phyloP scores from a whole-genome alignment of 2,797 vertebrate genomes.

The Antrozous pallidus region DNA sequence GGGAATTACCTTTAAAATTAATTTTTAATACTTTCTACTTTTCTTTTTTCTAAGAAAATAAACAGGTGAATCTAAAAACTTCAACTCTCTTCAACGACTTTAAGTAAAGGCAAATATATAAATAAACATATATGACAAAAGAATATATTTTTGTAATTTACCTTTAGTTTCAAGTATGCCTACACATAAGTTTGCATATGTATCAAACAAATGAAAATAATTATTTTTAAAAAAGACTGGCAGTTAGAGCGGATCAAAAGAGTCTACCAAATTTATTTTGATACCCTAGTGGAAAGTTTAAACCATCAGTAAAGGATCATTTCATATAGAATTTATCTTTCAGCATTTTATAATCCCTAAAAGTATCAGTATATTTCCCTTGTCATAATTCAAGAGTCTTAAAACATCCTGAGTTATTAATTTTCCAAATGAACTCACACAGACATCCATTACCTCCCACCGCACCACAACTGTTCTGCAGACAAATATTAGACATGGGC shows the following conservation, averaged over 20 bases:
- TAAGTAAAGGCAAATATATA: background rate
- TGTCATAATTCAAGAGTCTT: slow-evolving; percentile 57
- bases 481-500: background rate
- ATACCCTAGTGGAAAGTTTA: slow-evolving; percentile 14
- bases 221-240: slow-evolving; percentile 25
- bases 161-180: background rate
- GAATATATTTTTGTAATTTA: background rate
- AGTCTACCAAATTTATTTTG: slow-evolving; percentile 54
- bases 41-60: background rate
- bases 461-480: background rate
- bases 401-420: slow-evolving; percentile 41
- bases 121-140: background rate
- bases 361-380: slow-evolving; percentile 43
- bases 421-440: slow-evolving; percentile 26
- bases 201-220: slow-evolving; percentile 31
- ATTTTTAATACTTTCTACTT: background rate
- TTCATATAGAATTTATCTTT: slow-evolving; percentile 61
- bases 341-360: slow-evolving; percentile 30
- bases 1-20: background rate
- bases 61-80: background rate
- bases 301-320: slow-evolving; percentile 27
- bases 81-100: background rate
- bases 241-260: slow-evolving; percentile 20
- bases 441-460: fast-evolving
- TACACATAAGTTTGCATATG: background rate